Conservation (phyloP, 2,113 vertebrate genomes). For the Apaloderma vittatum region DNA sequence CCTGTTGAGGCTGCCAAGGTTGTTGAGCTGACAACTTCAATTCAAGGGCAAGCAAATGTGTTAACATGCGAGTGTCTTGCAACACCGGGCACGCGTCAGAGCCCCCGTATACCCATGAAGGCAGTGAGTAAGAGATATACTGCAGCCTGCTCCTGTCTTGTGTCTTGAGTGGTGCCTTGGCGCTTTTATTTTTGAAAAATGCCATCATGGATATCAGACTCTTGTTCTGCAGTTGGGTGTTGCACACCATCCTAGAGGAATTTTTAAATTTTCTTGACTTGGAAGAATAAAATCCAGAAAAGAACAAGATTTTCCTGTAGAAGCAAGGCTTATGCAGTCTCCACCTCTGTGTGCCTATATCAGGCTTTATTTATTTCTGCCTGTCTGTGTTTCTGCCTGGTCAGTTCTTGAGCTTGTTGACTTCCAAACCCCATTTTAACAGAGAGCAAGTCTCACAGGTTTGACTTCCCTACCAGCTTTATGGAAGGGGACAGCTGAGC, state of each 20-base stretch:
- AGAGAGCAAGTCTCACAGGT: background rate
- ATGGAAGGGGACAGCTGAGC: conserved; percentile 34
- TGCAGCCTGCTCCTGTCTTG: rapidly evolving
- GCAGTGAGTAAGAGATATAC: background rate
- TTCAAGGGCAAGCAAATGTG: background rate
- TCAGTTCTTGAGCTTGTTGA: background rate
- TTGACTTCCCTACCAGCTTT: conserved; percentile 35
- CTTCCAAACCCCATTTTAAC: background rate
- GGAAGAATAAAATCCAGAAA: background rate
- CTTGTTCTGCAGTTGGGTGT: background rate
- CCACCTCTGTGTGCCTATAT: background rate
- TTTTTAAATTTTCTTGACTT: background rate
- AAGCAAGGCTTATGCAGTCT: background rate
- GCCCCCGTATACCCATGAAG: background rate
- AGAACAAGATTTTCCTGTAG: background rate
- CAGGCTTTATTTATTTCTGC: background rate
- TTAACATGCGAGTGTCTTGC: rapidly evolving
- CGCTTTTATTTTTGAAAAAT: background rate
- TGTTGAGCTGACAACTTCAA: background rate
- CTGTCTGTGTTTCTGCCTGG: background rate
- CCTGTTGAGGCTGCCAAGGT: background rate
- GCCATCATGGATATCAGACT: background rate
- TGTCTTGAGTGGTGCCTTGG: background rate
- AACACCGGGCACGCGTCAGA: rapidly evolving
- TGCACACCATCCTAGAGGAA: rapidly evolving